Percentiles rank a stretch among this genome's conserved stretches.
Conservation (phyloP, 2,888 invertebrate species). For the Endotricha flammealis region DNA sequence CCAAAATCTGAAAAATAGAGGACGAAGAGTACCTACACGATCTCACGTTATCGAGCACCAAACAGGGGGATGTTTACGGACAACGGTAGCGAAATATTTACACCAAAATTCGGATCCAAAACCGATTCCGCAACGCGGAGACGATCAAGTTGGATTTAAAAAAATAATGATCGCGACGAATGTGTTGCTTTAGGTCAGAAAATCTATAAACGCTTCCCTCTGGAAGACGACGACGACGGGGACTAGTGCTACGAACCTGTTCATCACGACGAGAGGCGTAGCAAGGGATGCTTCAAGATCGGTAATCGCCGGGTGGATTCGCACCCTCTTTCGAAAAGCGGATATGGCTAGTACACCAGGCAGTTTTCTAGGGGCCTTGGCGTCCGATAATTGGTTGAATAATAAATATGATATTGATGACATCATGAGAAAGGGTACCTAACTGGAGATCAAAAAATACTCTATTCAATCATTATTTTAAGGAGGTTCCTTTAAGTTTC, state of each 20-base stretch:
- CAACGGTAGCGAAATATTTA: neutral
- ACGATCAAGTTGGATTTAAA: conserved; percentile 5
- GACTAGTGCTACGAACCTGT: neutral
- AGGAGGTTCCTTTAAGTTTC: neutral
- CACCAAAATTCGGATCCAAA: conserved; percentile 7
- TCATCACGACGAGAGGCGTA: conserved; percentile 5
- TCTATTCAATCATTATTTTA: neutral
- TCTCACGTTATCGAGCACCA: conserved; percentile 1
- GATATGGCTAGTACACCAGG: neutral
- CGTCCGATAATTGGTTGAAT: conserved; percentile 1
- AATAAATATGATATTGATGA: neutral
- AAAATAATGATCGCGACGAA: neutral
- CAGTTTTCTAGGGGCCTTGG: conserved; percentile 4
- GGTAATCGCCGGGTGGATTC: conserved; percentile 8
- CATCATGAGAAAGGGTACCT: neutral
- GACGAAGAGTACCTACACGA: conserved; percentile 9
- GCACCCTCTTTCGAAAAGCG: conserved; percentile 3
- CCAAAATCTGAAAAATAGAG: too few relatives aligned
- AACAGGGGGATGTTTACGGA: neutral
- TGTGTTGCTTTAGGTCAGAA: conserved; percentile 1
- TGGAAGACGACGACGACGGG: too few relatives aligned
- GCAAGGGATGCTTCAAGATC: neutral
- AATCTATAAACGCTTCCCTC: neutral
- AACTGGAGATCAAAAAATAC: neutral
- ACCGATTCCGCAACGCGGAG: conserved; percentile 4